Evolutionary conservation across 1,140 invertebrate species (phyloP), one percentile per base, ranked within the genome.

Genomic region (Temnothorax longispinosus): DNA sequence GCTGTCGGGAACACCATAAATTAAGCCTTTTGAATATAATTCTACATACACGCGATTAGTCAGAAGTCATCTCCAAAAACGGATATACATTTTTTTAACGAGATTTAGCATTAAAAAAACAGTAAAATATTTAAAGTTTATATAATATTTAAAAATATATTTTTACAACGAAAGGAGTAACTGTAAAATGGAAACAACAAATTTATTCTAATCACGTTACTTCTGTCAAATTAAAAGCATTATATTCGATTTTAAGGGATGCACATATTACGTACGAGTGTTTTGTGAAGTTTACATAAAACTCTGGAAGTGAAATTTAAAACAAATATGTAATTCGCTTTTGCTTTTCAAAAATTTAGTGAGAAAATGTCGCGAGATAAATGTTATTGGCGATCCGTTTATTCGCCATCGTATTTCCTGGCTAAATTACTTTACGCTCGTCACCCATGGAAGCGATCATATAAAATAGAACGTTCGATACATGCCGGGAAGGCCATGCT

Each of bases 401-500:
- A 21, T 75, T 75, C 54, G 32, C 18, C 35, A 32, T 41, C 15
- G 35, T 75, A 21, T 41, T 18, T 56, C 35, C 72, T n/a, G n/a
- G 18, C 54, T 56, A 35, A 75, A 75, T 75, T 58, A 56, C 11
- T 44, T 75, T 10, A 6, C 35, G 52, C 47, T 62, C 62, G 44
- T 60, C 62, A 18, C 44, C 32, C 32, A 32, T 8, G 38, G 41
- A 74, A 72, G 13, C 64, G 81, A 87, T 84, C 77, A 7, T n/a
- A 47, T 52, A 32, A 74, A 10, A 32, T 47, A 47, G 27, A 62
- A 71, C 82, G 69, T 69, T 41, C 85, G 85, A 88, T 87, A 88
- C 65, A 69, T n/a, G 44, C 58, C 44, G 0, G 41, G 47, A 86
- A 86, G 60, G 67, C 52, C 50, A 15, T 47, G 11, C 38, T 52